Evolutionary conservation across 30 jellyfish, hydroid and myxozoan genomes (phyloP).

Genomic region (Aurelia coerulea): DNA sequence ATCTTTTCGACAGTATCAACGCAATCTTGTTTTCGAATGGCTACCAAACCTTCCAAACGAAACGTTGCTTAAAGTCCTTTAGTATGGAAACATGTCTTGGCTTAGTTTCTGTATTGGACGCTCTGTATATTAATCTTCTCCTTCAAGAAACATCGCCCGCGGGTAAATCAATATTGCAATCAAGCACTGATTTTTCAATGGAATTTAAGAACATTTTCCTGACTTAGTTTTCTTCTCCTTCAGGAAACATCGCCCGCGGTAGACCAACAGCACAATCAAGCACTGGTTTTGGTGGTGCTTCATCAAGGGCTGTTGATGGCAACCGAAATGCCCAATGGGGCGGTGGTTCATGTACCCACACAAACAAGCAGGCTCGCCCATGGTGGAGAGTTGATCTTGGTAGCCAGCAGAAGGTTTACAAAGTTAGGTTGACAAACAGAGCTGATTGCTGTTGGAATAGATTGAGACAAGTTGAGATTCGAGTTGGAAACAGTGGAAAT

Average conservation of each 20-base stretch:
- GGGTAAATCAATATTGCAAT: too few species aligned
- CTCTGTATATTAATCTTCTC: too few species aligned
- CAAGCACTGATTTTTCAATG: too few species aligned
- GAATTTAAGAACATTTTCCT: too few species aligned
- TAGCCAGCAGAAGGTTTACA: slow-evolving; percentile 36
- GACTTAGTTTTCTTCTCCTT: neutral
- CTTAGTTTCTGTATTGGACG: too few species aligned
- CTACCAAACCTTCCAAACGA: too few species aligned
- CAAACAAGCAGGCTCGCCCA: slow-evolving; percentile 32
- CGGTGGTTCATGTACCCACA: slow-evolving; percentile 67
- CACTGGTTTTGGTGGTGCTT: slow-evolving; percentile 50
- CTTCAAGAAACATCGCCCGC: too few species aligned
- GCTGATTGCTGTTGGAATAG: slow-evolving; percentile 59
- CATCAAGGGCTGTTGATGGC: slow-evolving; percentile 62
- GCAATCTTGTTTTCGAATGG: too few species aligned
- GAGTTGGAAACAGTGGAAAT: slow-evolving; percentile 49
- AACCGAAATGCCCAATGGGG: slow-evolving; percentile 59
- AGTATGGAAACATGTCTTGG: too few species aligned
- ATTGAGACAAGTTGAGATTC: slow-evolving; percentile 34
- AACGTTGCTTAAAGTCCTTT: too few species aligned
- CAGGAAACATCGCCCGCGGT: slow-evolving; percentile 57
- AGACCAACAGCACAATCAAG: slow-evolving; percentile 58
- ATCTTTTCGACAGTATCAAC: too few species aligned
- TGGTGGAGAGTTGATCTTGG: slow-evolving; percentile 75
- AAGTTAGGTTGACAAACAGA: slow-evolving; percentile 45